A percentile compares a stretch with the other conserved stretches of the same genome.
Conservation (phyloP, 1,140 invertebrate species). For the Drosophila tani region DNA sequence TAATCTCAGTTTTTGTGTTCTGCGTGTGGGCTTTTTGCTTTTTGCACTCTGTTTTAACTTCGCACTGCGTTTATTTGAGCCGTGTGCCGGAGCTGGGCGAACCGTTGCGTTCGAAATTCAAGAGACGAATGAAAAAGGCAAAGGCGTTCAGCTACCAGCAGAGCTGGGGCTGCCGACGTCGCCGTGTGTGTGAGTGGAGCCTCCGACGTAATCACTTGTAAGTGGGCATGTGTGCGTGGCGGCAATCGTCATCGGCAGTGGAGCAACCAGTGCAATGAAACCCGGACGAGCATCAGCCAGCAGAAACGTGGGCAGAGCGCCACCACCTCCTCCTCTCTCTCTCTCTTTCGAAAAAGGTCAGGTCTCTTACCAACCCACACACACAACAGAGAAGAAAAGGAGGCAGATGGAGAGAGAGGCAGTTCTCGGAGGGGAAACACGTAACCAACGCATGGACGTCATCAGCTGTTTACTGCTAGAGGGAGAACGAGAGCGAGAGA, state of each 20-base stretch:
- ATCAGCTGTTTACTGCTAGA: conserved; percentile 72
- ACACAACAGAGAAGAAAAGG: conserved; percentile 1
- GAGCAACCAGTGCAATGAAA: conserved; percentile 70
- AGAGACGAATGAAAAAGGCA: conserved; percentile 84
- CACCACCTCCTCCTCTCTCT: conserved; percentile 3
- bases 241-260: conserved; percentile 65
- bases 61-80: conserved; percentile 41
- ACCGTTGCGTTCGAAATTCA: conserved; percentile 83
- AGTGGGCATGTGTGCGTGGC: conserved; percentile 41
- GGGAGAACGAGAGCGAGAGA: neutral
- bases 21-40: conserved; percentile 32
- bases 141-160: conserved; percentile 70
- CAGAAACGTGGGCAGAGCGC: conserved; percentile 63
- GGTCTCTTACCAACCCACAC: conserved; percentile 51
- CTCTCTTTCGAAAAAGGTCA: conserved; percentile 64
- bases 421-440: conserved; percentile 42
- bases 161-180: conserved; percentile 60
- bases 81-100: conserved; percentile 62
- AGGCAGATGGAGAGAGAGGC: conserved; percentile 7
- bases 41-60: conserved; percentile 48
- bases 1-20: conserved; percentile 33
- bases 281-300: conserved; percentile 48
- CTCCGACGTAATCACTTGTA: conserved; percentile 77
- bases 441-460: conserved; percentile 78
- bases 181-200: conserved; percentile 50